Conservation (phyloP, 2,797 vertebrate species). For the Myiotriccus ornatus region DNA sequence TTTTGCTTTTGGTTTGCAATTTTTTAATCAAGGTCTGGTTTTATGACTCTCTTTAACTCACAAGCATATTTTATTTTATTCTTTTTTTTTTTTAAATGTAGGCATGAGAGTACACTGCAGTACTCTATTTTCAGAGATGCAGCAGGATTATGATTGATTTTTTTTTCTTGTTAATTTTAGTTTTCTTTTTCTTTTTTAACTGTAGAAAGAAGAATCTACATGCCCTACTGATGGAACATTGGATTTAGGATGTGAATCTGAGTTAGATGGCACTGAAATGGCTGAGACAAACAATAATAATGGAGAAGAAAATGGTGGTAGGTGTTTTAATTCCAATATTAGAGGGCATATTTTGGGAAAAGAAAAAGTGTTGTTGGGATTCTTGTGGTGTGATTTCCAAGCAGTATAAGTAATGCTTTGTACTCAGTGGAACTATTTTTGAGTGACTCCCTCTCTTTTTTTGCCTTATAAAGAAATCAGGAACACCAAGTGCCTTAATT, state of each 20-base stretch:
- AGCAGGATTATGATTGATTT: constrained; percentile 37
- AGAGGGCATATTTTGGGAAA: neutral
- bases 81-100: constrained; percentile 38
- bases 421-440: neutral
- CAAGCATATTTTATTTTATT: constrained; percentile 20
- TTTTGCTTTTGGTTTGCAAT: constrained; percentile 1
- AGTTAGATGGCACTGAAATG: constrained; percentile 83
- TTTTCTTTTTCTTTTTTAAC: constrained; percentile 50
- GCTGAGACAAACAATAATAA: constrained; percentile 77
- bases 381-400: neutral
- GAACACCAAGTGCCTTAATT: neutral
- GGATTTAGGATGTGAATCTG: constrained; percentile 83
- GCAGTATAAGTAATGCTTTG: neutral
- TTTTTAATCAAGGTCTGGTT: constrained; percentile 19
- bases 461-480: neutral
- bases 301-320: constrained; percentile 83
- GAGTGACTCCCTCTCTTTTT: neutral
- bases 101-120: constrained; percentile 11
- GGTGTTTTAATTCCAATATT: constrained; percentile 14
- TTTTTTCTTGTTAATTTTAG: constrained; percentile 30
- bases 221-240: constrained; percentile 76
- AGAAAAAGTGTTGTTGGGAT: neutral
- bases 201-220: constrained; percentile 81
- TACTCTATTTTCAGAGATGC: constrained; percentile 39
- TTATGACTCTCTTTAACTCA: neutral